Percentiles rank a stretch among this genome's conserved stretches.
These are phyloP conservation scores for Polydrusus tereticollis DNA, from an alignment of 2,888 invertebrate species.

Conservation along the genomic window DNA sequence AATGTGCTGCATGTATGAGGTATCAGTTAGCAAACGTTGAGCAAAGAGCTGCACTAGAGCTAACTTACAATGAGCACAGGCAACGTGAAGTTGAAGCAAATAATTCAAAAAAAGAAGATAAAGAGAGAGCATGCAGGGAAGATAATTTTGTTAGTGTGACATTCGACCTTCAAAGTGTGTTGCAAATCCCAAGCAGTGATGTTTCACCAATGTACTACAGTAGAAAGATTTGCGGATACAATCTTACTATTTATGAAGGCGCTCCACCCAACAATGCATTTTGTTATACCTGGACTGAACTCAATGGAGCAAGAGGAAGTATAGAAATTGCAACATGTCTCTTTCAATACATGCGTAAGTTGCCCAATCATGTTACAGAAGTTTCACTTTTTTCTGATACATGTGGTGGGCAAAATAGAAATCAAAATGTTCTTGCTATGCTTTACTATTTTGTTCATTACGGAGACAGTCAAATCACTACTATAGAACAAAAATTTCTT, in stretches of 20 bases:
- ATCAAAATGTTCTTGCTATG: conserved; percentile 24
- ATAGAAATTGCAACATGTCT: conserved; percentile 31
- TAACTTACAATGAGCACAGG: too few species aligned
- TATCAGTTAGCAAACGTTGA: too few species aligned
- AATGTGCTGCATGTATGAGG: too few species aligned
- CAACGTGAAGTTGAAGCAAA: conserved; percentile 19
- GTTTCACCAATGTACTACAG: conserved; percentile 29
- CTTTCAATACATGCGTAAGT: not conserved
- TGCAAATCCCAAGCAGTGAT: conserved; percentile 23
- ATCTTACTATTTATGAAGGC: conserved; percentile 34
- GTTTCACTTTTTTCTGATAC: conserved; percentile 13
- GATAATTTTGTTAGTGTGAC: not conserved
- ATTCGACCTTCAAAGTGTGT: conserved; percentile 12
- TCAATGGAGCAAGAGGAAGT: conserved; percentile 29
- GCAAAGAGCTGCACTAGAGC: too few species aligned
- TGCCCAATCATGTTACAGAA: conserved; percentile 6
- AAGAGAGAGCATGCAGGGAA: conserved; percentile 11
- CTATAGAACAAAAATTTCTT: conserved; percentile 13
- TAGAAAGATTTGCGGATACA: conserved; percentile 25
- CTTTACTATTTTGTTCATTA: conserved; percentile 17
- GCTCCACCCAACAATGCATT: conserved; percentile 27
- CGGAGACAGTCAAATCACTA: not conserved
- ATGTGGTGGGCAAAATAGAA: conserved; percentile 24
- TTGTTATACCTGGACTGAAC: conserved; percentile 37
- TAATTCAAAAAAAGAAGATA: conserved; percentile 9